Base-by-base conservation (phyloP, 2,797 vertebrate species). In the Karalla daura region DNA sequence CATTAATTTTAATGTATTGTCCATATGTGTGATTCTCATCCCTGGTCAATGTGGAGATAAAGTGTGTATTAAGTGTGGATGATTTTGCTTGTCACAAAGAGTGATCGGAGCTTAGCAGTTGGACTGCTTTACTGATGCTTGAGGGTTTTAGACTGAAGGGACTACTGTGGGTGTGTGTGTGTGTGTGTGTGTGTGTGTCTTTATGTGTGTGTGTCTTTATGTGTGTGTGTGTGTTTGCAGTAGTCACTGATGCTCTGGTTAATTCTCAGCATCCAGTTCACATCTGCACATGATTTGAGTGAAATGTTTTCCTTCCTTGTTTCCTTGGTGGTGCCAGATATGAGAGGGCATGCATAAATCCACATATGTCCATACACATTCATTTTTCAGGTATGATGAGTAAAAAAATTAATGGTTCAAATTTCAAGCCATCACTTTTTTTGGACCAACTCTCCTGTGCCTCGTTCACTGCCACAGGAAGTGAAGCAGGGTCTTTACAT, bases 81-180 rank as follows among this genome's bases (percentile, higher is more conserved):
- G n/a, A n/a, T n/a, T n/a, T n/a, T n/a, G n/a, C n/a, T n/a, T n/a
- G 51, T 18, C 40, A 23, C 13, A 27, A 1, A 49, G 17, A 30
- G 18, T 55, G 5, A 39, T 17, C 2, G 40, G 35, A 3, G 2
- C 25, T 35, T 32, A 21, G 37, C 13, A 25, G 32, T 66, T 62
- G 45, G 44, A 63, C 53, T 45, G 10, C 13, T 28, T 10, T 7
- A 30, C n/a, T 61, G 27, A 66, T 51, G 15, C 32, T 14, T 40
- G 11, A n/a, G 18, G 3, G 25, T 2, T 50, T 51, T n/a, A 27
- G 18, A n/a, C 18, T 3, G 3, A 5, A 28, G 27, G 17, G 28
- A 28, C 14, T 14, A 2, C n/a, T n/a, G n/a, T n/a, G n/a, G n/a
- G n/a, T n/a, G n/a, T n/a, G n/a, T n/a, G n/a, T n/a, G n/a, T n/a